Percentiles rank a stretch among this genome's conserved stretches.
phyloP scores from a whole-genome alignment of 2,113 vertebrate genomes.

The Elaphurus davidianus region DNA sequence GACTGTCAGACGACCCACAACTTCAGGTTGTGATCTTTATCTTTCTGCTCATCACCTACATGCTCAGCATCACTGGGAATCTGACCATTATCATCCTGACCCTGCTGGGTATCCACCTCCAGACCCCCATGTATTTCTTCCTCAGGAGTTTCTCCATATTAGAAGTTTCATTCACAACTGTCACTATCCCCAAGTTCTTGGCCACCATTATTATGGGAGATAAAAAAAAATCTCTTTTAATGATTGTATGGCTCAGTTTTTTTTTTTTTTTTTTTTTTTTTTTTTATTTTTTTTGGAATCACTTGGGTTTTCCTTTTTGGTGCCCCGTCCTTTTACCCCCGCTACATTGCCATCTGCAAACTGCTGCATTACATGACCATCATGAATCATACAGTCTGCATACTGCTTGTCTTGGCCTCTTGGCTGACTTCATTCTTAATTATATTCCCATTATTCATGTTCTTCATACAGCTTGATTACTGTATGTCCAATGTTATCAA shows the following conservation, averaged over 20 bases:
- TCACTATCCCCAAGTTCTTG: not conserved
- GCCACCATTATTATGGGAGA: constrained; percentile 32
- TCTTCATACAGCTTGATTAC: not conserved
- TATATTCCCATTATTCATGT: not conserved
- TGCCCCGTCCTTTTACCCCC: constrained; percentile 65
- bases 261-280: not conserved
- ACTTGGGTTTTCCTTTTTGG: constrained; percentile 39
- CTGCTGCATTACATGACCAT: constrained; percentile 51
- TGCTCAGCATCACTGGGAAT: not conserved
- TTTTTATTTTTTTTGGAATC: constrained; percentile 40
- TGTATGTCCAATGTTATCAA: constrained; percentile 20
- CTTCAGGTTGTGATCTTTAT: not conserved
- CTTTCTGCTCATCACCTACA: not conserved
- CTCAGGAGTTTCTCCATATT: not conserved
- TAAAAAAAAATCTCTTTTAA: not conserved
- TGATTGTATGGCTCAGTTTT: constrained; percentile 42
- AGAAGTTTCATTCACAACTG: not conserved
- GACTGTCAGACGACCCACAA: not conserved
- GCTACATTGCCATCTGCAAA: constrained; percentile 53
- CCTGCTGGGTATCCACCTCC: not conserved
- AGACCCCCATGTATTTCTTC: not conserved
- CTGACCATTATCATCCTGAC: not conserved
- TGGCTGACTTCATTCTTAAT: constrained; percentile 29
- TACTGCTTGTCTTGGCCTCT: not conserved
- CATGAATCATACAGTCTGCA: constrained; percentile 49